These are phyloP conservation scores for Conchocele bisecta DNA, from an alignment of 2,888 invertebrate species.

Conservation along the genomic window DNA sequence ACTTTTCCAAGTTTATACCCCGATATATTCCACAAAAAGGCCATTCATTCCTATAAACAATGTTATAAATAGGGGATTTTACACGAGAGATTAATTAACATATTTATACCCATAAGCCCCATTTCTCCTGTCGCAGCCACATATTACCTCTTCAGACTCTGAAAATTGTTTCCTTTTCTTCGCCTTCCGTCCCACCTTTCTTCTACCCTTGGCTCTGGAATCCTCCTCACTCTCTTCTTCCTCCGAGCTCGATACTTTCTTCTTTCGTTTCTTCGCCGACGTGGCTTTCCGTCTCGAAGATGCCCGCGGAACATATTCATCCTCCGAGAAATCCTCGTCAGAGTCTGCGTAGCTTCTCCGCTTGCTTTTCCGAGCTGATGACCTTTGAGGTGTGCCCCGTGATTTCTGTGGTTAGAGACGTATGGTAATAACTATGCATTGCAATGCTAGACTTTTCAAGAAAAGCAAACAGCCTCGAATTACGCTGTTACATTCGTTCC, in stretches of 20 bases:
- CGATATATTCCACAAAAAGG: too few relatives aligned
- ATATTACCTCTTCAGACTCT: slow-evolving; percentile 40
- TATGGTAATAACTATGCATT: too few relatives aligned
- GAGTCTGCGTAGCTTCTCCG: slow-evolving; percentile 54
- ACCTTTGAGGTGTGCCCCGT: slow-evolving; percentile 34
- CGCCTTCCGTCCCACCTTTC: slow-evolving; percentile 33
- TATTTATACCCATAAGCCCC: too few relatives aligned
- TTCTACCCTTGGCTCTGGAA: slow-evolving; percentile 53
- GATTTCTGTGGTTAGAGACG: too few relatives aligned
- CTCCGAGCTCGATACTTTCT: slow-evolving; percentile 22
- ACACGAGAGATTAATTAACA: too few relatives aligned
- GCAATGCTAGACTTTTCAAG: too few relatives aligned
- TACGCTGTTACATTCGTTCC: too few relatives aligned
- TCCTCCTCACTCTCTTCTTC: slow-evolving; percentile 59
- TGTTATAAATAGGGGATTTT: too few relatives aligned
- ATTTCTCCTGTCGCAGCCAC: too few relatives aligned
- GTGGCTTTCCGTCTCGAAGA: slow-evolving; percentile 26
- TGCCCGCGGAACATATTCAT: slow-evolving; percentile 42
- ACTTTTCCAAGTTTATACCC: too few relatives aligned
- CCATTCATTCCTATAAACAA: too few relatives aligned
- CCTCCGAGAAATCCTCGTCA: slow-evolving; percentile 53
- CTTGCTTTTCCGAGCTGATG: slow-evolving; percentile 45
- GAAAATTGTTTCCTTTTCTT: slow-evolving; percentile 47
- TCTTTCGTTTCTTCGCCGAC: slow-evolving; percentile 26
- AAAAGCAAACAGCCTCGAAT: too few relatives aligned